Evolutionary conservation across 1,140 invertebrate species (phyloP).

Genomic region (Homarus americanus): DNA sequence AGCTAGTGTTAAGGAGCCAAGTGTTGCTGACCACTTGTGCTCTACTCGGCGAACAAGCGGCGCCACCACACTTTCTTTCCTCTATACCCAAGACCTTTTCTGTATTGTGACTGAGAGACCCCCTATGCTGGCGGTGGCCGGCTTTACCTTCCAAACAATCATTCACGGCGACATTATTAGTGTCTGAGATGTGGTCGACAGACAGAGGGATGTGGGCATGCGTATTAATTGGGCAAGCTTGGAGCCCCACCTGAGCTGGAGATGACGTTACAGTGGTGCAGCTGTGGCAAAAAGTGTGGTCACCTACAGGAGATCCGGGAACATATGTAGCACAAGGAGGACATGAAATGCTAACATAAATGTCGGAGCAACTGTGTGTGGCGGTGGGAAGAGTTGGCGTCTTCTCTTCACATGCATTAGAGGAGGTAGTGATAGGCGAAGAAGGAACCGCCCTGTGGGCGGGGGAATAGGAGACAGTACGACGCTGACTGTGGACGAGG

Average conservation of each 20-base stretch:
- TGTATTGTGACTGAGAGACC: background rate
- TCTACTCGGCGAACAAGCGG: background rate
- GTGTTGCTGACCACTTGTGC: background rate
- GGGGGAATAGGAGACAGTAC: background rate
- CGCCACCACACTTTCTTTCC: background rate
- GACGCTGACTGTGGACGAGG: background rate
- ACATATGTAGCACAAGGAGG: background rate
- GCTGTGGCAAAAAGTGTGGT: too few relatives aligned
- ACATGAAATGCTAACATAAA: too few relatives aligned
- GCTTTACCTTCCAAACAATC: too few relatives aligned
- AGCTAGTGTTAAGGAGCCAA: background rate
- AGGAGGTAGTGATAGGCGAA: too few relatives aligned
- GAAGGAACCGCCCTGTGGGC: background rate
- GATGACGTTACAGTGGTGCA: too few relatives aligned
- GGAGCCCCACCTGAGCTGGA: too few relatives aligned
- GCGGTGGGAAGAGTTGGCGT: too few relatives aligned
- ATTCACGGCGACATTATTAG: too few relatives aligned
- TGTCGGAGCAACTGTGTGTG: background rate
- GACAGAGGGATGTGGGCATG: too few relatives aligned
- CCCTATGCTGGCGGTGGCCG: background rate
- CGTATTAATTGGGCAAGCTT: too few relatives aligned
- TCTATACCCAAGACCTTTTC: background rate
- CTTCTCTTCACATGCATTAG: background rate
- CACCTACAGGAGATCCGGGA: background rate
- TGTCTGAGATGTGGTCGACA: too few relatives aligned